Evolutionary conservation across 2,888 invertebrate species (phyloP), one percentile per base, ranked within the genome.

Genomic region (Lomographa bimaculata): DNA sequence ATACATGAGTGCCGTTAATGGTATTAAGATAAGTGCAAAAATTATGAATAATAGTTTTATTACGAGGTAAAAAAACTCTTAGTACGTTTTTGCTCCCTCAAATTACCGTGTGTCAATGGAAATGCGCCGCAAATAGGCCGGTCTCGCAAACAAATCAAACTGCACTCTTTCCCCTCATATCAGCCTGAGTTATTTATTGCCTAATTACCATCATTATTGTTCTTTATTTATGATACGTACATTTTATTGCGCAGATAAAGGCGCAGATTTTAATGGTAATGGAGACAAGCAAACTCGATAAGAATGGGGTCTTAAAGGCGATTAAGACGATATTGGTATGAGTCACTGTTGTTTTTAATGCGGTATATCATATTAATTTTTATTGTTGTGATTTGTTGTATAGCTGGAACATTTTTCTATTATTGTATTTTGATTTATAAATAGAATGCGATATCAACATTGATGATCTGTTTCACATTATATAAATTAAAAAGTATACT

Each of bases 121-220:
- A 41, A 57, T 64, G 36, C 27, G 17, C 52, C 20, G 2, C 47
- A 36, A 40, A 41, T 44, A 57, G 54, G 48, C 41, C 26, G 37
- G 32, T 37, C n/a, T n/a, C 45, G 48, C 53, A 57, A 39, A 49
- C 35, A 42, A 49, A 45, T 45, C 45, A 44, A 61, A 60, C 54
- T 38, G 51, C 40, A 46, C 48, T 49, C 49, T 50, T 58, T 57
- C 54, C 64, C 59, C 53, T 70, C 64, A 73, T 72, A 75, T 76
- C 72, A 60, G 48, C 46, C 46, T 48, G 56, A 64, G 64, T 66
- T 71, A 74, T 75, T 73, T 73, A 76, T 75, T 62, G 59, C 60
- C 66, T 74, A 75, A 75, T 76, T 76, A 75, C 61, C 45, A 36
- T 52, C 49, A 57, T 71, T 71, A 78, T 75, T 77, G 70, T 79